Base-by-base conservation (phyloP, 37 sponge, comb jelly and placozoan genomes). In the Spongilla lacustris region DNA sequence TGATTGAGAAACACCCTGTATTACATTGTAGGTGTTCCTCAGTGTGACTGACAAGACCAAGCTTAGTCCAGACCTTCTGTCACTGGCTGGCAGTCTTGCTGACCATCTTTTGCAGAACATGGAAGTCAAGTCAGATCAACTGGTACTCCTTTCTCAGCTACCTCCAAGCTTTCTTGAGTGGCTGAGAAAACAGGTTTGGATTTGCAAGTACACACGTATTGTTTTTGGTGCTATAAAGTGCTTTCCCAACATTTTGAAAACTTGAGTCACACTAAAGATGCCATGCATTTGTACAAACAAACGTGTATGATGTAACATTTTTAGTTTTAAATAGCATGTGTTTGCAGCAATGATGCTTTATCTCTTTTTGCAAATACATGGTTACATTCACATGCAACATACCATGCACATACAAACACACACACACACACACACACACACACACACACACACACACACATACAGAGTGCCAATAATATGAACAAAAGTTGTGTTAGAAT, bases 111-210 rank as follows among this genome's bases (percentile, higher is more conserved):
- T 86, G 31, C 77, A 91, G 17, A 69, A 75, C 19, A 76, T 81
- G 41, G 78, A 79, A 0, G 50, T 13, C 66, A 87, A 85, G 36
- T 2, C 76, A 36, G 68, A 38, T n/a, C 49, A 80, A 46, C 66
- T 80, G 30, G 80, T 68, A 10, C 28, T 90, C 2, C 26, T 84
- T 17, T 85, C 90, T 37, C 90, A 90, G 58, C 33, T 75, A 27
- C 77, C 90, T 48, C 90, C 90, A 31, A 80, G 69, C 28, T 26
- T 84, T 13, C 74, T 85, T 50, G 82, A 90, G 24, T 90, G 85
- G 85, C 36, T 90, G 28, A 80, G 82, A 28, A 90, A 90, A 41
- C 90, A 90, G 85, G 90, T 85, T 37, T 33, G 34, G 23, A n/a
- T n/a, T n/a, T n/a, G n/a, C n/a, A n/a, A n/a, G n/a, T n/a, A n/a